A percentile compares a stretch with the other conserved stretches of the same genome.
These are phyloP conservation scores for Parasteatoda tepidariorum DNA, from an alignment of 1,140 invertebrate genomes.

Conservation along the genomic window DNA sequence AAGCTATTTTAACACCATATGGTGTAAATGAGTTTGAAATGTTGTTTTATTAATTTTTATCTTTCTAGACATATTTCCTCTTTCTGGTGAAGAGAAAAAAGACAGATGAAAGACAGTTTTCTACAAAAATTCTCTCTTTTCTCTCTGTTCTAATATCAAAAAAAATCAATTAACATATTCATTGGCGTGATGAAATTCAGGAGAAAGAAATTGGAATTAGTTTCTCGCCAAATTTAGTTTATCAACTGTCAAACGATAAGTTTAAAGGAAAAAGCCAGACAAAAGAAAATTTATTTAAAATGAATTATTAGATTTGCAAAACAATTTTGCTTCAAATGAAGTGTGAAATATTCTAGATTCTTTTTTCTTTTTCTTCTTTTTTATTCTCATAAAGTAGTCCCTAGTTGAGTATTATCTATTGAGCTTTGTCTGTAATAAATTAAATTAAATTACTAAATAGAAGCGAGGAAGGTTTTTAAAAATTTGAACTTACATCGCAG, in stretches of 20 bases:
- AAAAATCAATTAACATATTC: neutral
- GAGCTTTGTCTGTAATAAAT: too few species aligned
- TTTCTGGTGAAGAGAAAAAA: neutral
- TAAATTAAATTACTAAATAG: too few species aligned
- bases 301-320: slow-evolving; percentile 43
- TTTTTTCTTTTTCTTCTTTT: neutral
- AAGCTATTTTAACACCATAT: neutral
- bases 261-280: neutral
- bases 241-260: neutral
- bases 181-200: neutral
- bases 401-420: too few species aligned
- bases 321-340: slow-evolving; percentile 40
- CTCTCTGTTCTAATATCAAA: too few species aligned
- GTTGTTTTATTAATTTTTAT: neutral
- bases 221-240: neutral
- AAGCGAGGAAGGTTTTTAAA: too few species aligned
- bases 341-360: slow-evolving; percentile 1
- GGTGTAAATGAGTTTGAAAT: neutral
- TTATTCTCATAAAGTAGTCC: neutral
- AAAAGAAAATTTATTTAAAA: slow-evolving; percentile 30
- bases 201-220: neutral
- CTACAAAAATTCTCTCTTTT: neutral
- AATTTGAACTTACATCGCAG: too few species aligned
- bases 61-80: neutral
- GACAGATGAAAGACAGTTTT: neutral